Evolutionary conservation across 2,113 vertebrate species (phyloP), one percentile per base, ranked within the genome.

Genomic region (Amphilophus citrinellus): DNA sequence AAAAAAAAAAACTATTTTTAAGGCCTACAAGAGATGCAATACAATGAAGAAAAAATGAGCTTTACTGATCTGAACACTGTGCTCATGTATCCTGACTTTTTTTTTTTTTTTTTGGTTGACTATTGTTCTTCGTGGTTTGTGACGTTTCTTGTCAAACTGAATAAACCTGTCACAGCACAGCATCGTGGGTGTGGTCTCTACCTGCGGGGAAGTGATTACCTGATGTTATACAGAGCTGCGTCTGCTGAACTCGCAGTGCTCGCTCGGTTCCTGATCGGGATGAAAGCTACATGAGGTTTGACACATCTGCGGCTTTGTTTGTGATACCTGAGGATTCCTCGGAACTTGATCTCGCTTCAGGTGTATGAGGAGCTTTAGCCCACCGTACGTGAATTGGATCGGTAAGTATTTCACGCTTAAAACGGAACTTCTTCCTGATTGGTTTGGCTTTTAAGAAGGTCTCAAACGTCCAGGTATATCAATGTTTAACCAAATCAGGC

Each of bases 51-150:
- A 84, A 85, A 87, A 86, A 44, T 2, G 15, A 90, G 85, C 83
- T 92, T 88, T 92, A 92, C 59, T 81, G 86, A 91, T 93, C 83
- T 61, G 47, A 91, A 80, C 88, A 91, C 92, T 94, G 90, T 94
- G 93, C 79, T 82, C 68, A 50, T 84, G 58, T 87, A 60, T 53
- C 60, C 59, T 44, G 42, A 62, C 32, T n/a, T 5, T 5, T 32
- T 6, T 32, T 32, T 32, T 32, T 84, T 83, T 66, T 53, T 84
- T 59, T 87, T 53, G 15, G 66, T 30, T 44, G 60, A 83, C 57
- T 68, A 20, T 66, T 86, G 61, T 14, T 89, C 63, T 82, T 89
- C 57, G 88, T 57, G 15, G 73, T 87, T 78, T 93, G 82, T 92
- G 37, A 65, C 77, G 76, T 90, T 86, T 88, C 42, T 63, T 91